Base-by-base conservation (phyloP, 2,113 vertebrate genomes). In the Theropithecus gelada region DNA sequence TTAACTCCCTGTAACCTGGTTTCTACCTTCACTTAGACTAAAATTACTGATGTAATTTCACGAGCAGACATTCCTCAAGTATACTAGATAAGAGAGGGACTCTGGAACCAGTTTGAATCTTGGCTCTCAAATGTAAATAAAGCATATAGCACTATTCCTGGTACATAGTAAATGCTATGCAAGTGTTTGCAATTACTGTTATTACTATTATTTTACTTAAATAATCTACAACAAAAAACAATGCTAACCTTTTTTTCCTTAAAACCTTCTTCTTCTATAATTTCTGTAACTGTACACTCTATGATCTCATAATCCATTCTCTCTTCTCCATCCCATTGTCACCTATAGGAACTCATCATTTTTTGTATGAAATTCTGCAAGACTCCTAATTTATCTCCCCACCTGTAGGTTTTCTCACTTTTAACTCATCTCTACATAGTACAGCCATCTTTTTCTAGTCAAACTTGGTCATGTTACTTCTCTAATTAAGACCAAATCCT, bases 31-130 rank as follows among this genome's bases (percentile, higher is more conserved):
- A 78, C 8, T 52, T 66, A 93, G 35, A 85, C 72, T 59, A 86
- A 93, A 73, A n/a, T 20, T 68, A 14, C 75, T 87, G 73, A 91
- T 70, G 7, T 52, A 89, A 82, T 83, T 88, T 96, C 40, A 89
- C 8, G 11, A 88, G 6, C 30, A 45, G 40, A 57, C 2, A 88
- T 2, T 57, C 93, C 32, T 93, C 50, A 40, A 59, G 18, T 22
- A 83, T 2, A 43, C 32, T 17, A 61, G 18, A 3, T 32, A 57
- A 93, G 22, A 87, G 43, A 45, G 12, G 17, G 68, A 82, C 6
- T 91, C 17, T 35, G 10, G 2, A 52, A 12, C 73, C 48, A 68
- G 43, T 32, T 25, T 83, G 38, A 94, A 79, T 92, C 55, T 85
- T 72, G 27, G 25, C 43, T 64, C 30, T 32, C 61, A 64, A 82